phyloP scores from a whole-genome alignment of 1,140 invertebrate species.

The Drosophila tristis region DNA sequence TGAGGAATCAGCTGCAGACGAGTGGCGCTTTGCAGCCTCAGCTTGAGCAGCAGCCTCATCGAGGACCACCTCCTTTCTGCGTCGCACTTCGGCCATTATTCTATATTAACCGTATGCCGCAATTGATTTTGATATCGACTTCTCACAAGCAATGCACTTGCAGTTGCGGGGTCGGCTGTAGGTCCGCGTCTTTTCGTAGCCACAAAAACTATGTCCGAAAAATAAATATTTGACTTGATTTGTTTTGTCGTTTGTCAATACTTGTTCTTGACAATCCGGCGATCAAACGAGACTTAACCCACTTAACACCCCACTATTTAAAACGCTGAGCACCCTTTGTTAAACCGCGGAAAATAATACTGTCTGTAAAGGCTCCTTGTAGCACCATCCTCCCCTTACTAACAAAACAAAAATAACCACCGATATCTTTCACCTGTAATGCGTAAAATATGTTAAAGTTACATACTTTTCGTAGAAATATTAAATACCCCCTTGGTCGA shows the following conservation, averaged over 20 bases:
- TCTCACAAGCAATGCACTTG: slow-evolving; percentile 6
- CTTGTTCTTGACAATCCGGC: too few relatives aligned
- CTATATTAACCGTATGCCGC: slow-evolving; percentile 14
- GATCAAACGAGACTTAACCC: too few relatives aligned
- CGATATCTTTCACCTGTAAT: too few relatives aligned
- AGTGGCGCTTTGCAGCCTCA: slow-evolving; percentile 61
- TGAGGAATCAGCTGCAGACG: slow-evolving; percentile 80
- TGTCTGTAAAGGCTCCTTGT: too few relatives aligned
- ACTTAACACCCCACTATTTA: too few relatives aligned
- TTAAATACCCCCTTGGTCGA: too few relatives aligned
- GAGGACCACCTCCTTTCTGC: slow-evolving; percentile 62
- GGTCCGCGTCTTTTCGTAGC: slow-evolving; percentile 15
- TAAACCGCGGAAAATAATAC: too few relatives aligned
- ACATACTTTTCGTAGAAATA: too few relatives aligned
- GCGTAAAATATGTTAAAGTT: too few relatives aligned
- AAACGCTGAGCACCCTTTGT: too few relatives aligned
- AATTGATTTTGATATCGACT: slow-evolving; percentile 37
- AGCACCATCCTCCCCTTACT: too few relatives aligned
- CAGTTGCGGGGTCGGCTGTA: slow-evolving; percentile 5
- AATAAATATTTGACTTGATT: slow-evolving; percentile 8
- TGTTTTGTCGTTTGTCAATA: slow-evolving; percentile 8
- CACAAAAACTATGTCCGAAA: slow-evolving; percentile 35
- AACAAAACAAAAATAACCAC: too few relatives aligned
- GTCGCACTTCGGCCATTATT: slow-evolving; percentile 75
- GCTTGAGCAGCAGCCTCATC: slow-evolving; percentile 39